Evolutionary conservation across 2,888 invertebrate species (phyloP).

Genomic region (Mimas tiliae): DNA sequence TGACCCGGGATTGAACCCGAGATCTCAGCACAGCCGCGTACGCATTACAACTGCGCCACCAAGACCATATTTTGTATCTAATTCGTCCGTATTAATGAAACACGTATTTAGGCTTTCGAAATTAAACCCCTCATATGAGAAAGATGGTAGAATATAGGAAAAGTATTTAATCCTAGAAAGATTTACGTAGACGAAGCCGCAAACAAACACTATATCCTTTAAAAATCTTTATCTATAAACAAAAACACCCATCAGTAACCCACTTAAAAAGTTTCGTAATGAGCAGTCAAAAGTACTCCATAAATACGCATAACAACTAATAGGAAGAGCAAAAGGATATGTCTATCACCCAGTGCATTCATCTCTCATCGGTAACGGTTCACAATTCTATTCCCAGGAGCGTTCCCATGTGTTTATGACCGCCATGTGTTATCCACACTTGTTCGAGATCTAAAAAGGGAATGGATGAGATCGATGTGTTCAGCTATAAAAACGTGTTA

Average conservation of each 20-base stretch:
- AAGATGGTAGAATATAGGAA: no score
- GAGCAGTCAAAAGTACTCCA: constrained; percentile 28
- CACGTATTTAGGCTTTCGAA: no score
- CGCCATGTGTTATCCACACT: constrained; percentile 33
- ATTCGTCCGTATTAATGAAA: no score
- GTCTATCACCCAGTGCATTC: constrained; percentile 39
- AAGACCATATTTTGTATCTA: no score
- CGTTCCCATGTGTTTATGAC: constrained; percentile 35
- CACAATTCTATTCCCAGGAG: constrained; percentile 31
- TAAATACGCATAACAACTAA: neutral
- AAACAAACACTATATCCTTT: no score
- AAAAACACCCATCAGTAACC: neutral
- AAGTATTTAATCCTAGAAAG: no score
- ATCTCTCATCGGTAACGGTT: constrained; percentile 41
- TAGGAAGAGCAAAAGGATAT: constrained; percentile 45
- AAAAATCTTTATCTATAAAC: neutral
- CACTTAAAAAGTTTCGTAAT: neutral
- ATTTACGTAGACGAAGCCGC: no score
- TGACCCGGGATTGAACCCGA: no score
- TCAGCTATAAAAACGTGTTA: neutral
- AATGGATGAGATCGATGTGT: neutral
- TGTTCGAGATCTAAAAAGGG: constrained; percentile 8
- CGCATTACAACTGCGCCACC: no score
- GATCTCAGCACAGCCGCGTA: no score
- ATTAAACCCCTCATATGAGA: no score